Conservation (phyloP, 2,113 vertebrate genomes). For the Ursus arctos region DNA sequence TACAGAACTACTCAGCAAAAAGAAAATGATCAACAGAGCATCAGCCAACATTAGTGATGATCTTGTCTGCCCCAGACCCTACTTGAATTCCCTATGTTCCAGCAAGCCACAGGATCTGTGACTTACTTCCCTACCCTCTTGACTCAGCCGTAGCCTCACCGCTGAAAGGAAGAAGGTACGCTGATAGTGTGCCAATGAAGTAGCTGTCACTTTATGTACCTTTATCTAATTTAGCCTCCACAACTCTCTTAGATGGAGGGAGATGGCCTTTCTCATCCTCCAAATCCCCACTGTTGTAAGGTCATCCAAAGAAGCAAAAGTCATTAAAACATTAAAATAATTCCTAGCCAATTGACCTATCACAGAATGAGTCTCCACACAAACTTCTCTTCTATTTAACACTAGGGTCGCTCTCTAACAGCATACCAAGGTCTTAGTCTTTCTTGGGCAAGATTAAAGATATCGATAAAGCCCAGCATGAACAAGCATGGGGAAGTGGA, state of each 20-base stretch:
- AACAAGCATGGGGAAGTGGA: neutral
- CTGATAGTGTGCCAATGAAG: neutral
- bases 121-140: neutral
- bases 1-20: neutral
- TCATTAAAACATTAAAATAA: constrained; percentile 37
- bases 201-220: neutral
- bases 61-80: neutral
- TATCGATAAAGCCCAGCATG: neutral
- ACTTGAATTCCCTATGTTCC: neutral
- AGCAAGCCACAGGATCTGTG: constrained; percentile 33
- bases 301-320: neutral
- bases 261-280: neutral
- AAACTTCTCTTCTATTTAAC: neutral
- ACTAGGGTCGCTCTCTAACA: neutral
- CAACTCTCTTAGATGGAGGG: neutral
- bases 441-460: neutral
- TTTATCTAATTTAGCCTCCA: neutral
- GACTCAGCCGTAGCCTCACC: neutral
- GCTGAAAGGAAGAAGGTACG: neutral
- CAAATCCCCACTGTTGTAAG: neutral
- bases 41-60: neutral
- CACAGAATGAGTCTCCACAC: neutral
- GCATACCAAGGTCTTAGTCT: neutral
- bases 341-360: neutral
- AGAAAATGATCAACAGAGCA: neutral